phyloP scores from a whole-genome alignment of 1,140 invertebrate species.

The Coenobita brevimanus region DNA sequence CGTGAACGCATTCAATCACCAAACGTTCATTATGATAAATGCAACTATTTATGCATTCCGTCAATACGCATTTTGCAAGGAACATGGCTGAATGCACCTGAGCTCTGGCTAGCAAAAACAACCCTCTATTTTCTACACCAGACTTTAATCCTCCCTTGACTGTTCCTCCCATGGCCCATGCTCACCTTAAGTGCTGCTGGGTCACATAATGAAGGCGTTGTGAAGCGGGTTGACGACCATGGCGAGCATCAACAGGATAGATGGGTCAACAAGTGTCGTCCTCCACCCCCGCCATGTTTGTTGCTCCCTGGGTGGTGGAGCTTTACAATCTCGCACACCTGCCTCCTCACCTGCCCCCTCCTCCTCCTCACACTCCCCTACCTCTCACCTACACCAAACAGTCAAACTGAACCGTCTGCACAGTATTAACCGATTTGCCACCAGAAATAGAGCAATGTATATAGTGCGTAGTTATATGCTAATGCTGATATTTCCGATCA shows the following conservation, averaged over 20 bases:
- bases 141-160: background rate
- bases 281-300: slow-evolving; percentile 43
- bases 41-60: slow-evolving; percentile 32
- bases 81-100: slow-evolving; percentile 42
- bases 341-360: no score
- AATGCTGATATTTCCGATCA: no score
- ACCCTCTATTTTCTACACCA: background rate
- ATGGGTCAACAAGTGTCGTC: slow-evolving; percentile 50
- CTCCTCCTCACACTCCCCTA: no score
- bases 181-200: slow-evolving; percentile 25
- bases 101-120: background rate
- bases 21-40: background rate
- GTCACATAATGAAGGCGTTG: slow-evolving; percentile 35
- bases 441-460: no score
- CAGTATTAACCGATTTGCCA: no score
- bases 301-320: background rate
- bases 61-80: slow-evolving; percentile 44
- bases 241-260: slow-evolving; percentile 5
- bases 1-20: no score
- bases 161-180: background rate
- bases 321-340: background rate
- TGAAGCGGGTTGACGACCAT: background rate
- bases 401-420: no score
- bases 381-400: no score
- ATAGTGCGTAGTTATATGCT: no score